Base-by-base conservation (phyloP, 2,888 invertebrate genomes). In the Cantharis rustica region DNA sequence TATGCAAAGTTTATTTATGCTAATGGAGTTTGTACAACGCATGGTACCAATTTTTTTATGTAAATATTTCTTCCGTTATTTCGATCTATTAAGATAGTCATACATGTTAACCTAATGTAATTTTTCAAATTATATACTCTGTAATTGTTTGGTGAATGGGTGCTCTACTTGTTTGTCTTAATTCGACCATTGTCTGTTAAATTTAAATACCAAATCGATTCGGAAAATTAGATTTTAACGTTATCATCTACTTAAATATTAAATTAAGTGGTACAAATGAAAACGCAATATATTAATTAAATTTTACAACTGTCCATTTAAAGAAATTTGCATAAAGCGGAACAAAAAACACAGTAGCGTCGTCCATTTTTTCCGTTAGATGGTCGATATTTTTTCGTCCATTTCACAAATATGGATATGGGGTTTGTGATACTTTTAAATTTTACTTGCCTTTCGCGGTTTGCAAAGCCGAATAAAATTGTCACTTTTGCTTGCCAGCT, bases 91-190 rank as follows among this genome's bases (percentile, higher is more conserved):
- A 20, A 66, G 64, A 66, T 66, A 66, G 17, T 66, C 64, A 66
- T 66, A 66, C 20, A 66, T 17, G 64, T 66, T 23, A n/a, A 23
- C n/a, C 23, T 66, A 66, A 16, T 23, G 23, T 15, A 63, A 20
- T 66, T 66, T 66, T 66, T n/a, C 64, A 66, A 66, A 66, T 47
- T 47, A 47, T 47, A 47, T 47, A 66, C 20, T 73, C 61, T 26
- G 26, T 69, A 69, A 62, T 73, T 69, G 23, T 66, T 66, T 20
- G 17, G 68, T 62, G 73, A 61, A 69, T 61, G 73, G 72, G 69
- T 73, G 73, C 68, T 73, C 73, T 69, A 73, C 73, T 73, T 73
- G 73, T 69, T 72, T 20, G 47, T 47, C 47, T 47, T 47, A 47
- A 47, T 47, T 47, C 47, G 47, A 47, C 47, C 47, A 47, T 47